phyloP scores from a whole-genome alignment of 2,797 vertebrate genomes.

The Pantherophis alleghaniensis region DNA sequence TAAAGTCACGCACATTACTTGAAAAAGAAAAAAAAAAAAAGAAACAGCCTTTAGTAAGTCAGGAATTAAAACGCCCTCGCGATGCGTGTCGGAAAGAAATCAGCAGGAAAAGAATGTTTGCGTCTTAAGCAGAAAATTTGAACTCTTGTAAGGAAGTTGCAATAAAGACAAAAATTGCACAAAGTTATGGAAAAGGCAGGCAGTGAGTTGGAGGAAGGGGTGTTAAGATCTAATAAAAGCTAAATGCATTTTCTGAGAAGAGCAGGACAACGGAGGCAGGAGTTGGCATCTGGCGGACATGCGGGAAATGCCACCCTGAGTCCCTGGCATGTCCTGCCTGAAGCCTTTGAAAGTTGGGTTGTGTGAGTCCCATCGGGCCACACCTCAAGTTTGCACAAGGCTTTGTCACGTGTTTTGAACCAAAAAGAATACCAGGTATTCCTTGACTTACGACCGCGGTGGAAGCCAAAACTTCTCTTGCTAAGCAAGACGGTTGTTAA shows the following conservation, averaged over 20 bases:
- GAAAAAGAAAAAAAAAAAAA: background rate
- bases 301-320: background rate
- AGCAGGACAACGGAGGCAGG: background rate
- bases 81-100: no score
- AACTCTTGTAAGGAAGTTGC: background rate
- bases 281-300: background rate
- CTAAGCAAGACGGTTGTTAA: no score
- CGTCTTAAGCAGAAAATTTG: background rate
- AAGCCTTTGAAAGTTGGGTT: background rate
- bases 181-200: background rate
- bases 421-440: no score
- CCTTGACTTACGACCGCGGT: background rate
- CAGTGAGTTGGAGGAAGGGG: background rate
- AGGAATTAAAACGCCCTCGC: background rate
- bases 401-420: background rate
- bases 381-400: rapidly evolving
- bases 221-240: background rate
- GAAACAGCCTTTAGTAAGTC: background rate
- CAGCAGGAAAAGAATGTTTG: background rate
- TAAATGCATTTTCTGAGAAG: background rate
- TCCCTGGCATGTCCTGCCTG: background rate
- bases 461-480: no score
- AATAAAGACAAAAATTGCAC: background rate
- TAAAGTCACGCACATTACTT: background rate
- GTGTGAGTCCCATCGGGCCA: background rate